phyloP scores from a whole-genome alignment of 1,140 invertebrate genomes.

The Trichoplusia ni region DNA sequence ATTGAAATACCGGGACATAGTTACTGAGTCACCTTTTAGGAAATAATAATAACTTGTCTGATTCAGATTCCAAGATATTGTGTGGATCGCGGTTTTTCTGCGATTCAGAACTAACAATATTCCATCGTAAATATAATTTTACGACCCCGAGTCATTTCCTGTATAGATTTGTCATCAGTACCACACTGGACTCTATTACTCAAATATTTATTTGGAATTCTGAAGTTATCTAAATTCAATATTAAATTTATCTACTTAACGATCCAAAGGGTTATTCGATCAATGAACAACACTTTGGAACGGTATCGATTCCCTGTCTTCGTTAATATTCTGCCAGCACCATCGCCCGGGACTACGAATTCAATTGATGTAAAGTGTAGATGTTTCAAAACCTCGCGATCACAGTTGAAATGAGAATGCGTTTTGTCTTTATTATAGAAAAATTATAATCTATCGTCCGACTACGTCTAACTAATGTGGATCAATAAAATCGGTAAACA shows the following conservation, averaged over 20 bases:
- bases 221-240: neutral
- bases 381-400: neutral
- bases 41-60: too few relatives aligned
- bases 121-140: too few relatives aligned
- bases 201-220: conserved; percentile 2
- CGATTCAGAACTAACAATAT: too few relatives aligned
- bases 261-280: neutral
- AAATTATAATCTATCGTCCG: too few relatives aligned
- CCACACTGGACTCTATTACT: neutral
- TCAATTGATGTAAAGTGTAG: neutral
- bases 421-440: too few relatives aligned
- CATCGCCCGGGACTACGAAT: conserved; percentile 16
- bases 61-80: too few relatives aligned
- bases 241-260: neutral
- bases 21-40: too few relatives aligned
- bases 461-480: neutral
- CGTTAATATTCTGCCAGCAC: conserved; percentile 44
- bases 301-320: conserved; percentile 42
- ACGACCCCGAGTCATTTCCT: neutral
- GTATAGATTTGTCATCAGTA: neutral
- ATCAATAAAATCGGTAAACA: neutral
- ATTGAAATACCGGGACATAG: too few relatives aligned
- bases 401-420: neutral
- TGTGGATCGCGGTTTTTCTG: too few relatives aligned
- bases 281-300: too few relatives aligned